A percentile compares a stretch with the other conserved stretches of the same genome.
phyloP scores from a whole-genome alignment of 37 sponge, comb jelly and placozoan species.

The Halichondria panicea region DNA sequence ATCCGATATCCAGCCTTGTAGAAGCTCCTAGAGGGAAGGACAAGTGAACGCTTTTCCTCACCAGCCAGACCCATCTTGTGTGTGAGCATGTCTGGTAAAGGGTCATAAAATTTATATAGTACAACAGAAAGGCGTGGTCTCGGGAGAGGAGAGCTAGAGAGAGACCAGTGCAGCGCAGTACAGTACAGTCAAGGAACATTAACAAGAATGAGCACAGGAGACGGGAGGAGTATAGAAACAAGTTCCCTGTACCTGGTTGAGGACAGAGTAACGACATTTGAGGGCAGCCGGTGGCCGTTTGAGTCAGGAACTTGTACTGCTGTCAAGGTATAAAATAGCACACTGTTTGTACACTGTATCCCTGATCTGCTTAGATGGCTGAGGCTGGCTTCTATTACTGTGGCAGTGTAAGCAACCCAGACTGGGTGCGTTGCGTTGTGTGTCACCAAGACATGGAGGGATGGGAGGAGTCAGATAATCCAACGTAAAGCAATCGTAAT shows the following conservation, averaged over 20 bases:
- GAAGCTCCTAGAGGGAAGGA: no score
- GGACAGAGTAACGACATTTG: conserved; percentile 67
- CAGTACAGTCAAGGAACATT: no score
- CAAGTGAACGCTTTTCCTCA: no score
- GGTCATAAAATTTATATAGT: no score
- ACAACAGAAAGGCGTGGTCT: no score
- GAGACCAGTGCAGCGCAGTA: no score
- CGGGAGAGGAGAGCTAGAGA: no score
- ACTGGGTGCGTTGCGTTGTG: conserved; percentile 72
- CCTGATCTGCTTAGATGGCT: conserved; percentile 43
- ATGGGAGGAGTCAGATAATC: conserved; percentile 73
- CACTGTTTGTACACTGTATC: not conserved
- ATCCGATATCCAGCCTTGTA: no score
- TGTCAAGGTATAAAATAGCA: conserved; percentile 32
- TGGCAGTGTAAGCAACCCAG: conserved; percentile 46
- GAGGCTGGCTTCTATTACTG: conserved; percentile 84
- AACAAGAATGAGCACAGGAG: no score
- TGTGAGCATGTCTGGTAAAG: no score
- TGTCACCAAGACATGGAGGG: conserved; percentile 81
- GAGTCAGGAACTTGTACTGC: conserved; percentile 57
- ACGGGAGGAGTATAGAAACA: not conserved
- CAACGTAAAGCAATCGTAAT: conserved; percentile 20
- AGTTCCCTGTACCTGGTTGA: conserved; percentile 57
- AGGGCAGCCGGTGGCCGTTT: conserved; percentile 66
- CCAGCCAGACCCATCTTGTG: no score